A percentile compares a stretch with the other conserved stretches of the same genome.
phyloP scores from a whole-genome alignment of 2,888 invertebrate genomes.

The Masnerella sp. region DNA sequence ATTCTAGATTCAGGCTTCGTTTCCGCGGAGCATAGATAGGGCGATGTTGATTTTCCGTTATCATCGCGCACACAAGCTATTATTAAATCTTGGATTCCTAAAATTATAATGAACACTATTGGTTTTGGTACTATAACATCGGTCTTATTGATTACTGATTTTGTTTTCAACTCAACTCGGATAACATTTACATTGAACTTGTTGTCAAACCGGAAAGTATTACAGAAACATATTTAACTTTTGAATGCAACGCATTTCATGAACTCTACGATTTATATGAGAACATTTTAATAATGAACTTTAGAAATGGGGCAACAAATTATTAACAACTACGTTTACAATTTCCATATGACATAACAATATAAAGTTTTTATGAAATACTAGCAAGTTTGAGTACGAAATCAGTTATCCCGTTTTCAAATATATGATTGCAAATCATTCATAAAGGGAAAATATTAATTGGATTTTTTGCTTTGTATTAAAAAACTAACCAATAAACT shows the following conservation, averaged over 20 bases:
- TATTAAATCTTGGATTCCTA: slow-evolving; percentile 87
- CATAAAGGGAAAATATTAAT: not conserved
- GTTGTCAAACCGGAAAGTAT: not conserved
- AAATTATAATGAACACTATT: slow-evolving; percentile 50
- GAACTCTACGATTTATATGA: not conserved
- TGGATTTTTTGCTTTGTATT: not conserved
- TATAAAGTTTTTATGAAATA: not conserved
- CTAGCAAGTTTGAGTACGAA: not conserved
- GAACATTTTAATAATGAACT: too few species aligned
- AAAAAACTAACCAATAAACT: too few species aligned
- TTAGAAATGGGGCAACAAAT: not conserved
- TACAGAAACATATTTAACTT: not conserved
- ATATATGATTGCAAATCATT: not conserved
- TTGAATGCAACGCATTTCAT: too few species aligned
- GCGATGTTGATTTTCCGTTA: slow-evolving; percentile 89
- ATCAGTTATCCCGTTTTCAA: not conserved
- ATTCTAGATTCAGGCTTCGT: slow-evolving; percentile 93
- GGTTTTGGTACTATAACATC: slow-evolving; percentile 17
- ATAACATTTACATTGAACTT: not conserved
- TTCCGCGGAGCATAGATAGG: slow-evolving; percentile 91
- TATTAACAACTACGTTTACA: too few species aligned
- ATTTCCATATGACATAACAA: too few species aligned
- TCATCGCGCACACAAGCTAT: slow-evolving; percentile 93
- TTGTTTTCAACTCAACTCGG: slow-evolving; percentile 7
- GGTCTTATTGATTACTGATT: slow-evolving; percentile 24